phyloP scores from a whole-genome alignment of 2,888 invertebrate genomes.

The Reticulitermes lucifugus region DNA sequence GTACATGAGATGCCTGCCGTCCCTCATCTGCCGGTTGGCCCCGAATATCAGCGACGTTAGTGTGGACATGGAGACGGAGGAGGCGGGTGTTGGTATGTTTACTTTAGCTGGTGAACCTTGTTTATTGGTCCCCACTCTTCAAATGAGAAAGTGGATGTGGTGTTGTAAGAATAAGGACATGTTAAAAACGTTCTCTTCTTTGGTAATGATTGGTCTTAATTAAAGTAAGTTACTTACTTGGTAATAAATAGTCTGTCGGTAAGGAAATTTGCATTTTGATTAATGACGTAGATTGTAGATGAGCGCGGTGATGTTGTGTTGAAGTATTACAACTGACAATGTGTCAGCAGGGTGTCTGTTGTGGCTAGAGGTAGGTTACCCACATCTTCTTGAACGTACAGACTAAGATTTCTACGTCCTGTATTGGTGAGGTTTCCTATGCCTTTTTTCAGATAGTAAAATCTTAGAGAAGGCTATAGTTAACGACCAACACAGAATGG shows the following conservation, averaged over 20 bases:
- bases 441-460: no score
- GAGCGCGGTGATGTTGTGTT: neutral
- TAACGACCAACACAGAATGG: no score
- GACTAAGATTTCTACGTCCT: no score
- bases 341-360: no score
- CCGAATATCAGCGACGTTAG: neutral
- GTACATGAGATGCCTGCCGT: neutral
- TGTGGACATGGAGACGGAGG: no score
- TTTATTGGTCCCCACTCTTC: neutral
- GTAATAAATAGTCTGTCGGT: neutral
- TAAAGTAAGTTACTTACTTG: neutral
- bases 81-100: neutral
- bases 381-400: no score
- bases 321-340: no score
- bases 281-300: neutral
- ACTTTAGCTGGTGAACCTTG: neutral
- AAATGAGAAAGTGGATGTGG: neutral
- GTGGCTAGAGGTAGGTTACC: no score
- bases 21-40: neutral
- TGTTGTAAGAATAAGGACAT: neutral
- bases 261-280: neutral
- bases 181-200: neutral
- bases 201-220: neutral
- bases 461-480: no score
- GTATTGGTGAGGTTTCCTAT: no score